phyloP scores from a whole-genome alignment of 2,113 vertebrate genomes.

The Oophaga pumilio region DNA sequence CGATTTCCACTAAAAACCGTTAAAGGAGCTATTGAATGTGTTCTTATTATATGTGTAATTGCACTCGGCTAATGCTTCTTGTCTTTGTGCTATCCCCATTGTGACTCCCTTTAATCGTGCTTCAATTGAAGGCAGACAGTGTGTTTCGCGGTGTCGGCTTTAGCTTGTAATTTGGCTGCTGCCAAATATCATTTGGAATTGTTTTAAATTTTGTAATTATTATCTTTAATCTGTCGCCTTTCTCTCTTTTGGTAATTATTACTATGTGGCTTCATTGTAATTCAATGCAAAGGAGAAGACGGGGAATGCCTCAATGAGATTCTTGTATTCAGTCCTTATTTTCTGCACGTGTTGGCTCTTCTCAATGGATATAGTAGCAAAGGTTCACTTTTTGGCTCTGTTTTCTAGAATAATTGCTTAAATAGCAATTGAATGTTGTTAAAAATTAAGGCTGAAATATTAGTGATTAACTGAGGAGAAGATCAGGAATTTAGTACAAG shows the following conservation, averaged over 20 bases:
- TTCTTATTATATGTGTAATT: conserved; percentile 50
- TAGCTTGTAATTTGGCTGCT: not conserved
- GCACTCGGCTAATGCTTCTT: conserved; percentile 23
- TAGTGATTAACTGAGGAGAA: not conserved
- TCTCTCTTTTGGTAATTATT: conserved; percentile 4
- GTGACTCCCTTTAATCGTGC: not conserved
- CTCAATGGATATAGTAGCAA: not conserved
- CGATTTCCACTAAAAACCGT: conserved; percentile 16
- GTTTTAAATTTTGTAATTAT: not conserved
- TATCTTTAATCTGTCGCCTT: conserved; percentile 5
- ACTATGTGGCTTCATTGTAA: not conserved
- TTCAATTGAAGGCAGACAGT: conserved; percentile 2
- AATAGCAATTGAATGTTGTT: not conserved
- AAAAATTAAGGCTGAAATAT: not conserved
- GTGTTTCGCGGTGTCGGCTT: not conserved
- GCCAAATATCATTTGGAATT: conserved; percentile 23
- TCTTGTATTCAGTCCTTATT: not conserved
- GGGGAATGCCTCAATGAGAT: not conserved
- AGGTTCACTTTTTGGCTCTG: not conserved
- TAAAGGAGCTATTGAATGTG: conserved; percentile 33
- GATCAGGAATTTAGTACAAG: not conserved
- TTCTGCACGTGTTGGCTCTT: not conserved
- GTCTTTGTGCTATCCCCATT: not conserved
- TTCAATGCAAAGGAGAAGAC: not conserved
- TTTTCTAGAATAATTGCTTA: not conserved